These are phyloP conservation scores for Morelia viridis DNA, from an alignment of 2,797 vertebrate species.

Conservation along the genomic window DNA sequence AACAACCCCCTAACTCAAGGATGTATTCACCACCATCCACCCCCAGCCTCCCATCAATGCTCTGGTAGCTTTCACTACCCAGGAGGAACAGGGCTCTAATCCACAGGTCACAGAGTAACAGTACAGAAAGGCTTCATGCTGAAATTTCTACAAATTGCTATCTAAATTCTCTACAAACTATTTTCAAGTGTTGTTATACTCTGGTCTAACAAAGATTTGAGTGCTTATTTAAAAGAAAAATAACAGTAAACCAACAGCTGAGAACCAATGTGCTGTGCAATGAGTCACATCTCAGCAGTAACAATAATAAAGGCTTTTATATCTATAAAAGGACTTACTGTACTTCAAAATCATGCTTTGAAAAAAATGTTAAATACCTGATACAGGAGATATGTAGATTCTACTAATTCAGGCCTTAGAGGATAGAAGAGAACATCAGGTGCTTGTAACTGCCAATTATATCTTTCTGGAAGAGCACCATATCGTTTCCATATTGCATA, in stretches of 20 bases:
- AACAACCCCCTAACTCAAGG: background rate
- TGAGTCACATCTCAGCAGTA: background rate
- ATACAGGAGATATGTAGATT: slow-evolving; percentile 96
- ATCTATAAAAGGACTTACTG: background rate
- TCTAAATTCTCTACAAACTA: background rate
- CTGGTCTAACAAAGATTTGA: background rate
- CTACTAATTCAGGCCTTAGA: slow-evolving; percentile 92
- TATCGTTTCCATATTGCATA: slow-evolving; percentile 99
- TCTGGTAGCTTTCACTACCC: background rate
- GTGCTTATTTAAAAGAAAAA: background rate
- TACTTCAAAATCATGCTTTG: background rate
- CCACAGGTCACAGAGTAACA: background rate
- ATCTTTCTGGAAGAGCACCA: slow-evolving; percentile 93
- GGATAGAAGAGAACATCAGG: slow-evolving; percentile 97
- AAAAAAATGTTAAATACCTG: slow-evolving; percentile 77
- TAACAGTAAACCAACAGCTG: background rate
- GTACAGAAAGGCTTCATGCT: background rate
- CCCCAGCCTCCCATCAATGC: background rate
- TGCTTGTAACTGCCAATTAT: slow-evolving; percentile 97
- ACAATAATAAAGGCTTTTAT: background rate
- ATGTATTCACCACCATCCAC: background rate
- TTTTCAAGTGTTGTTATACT: background rate
- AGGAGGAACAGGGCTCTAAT: background rate
- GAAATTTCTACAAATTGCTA: background rate
- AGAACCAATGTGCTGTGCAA: background rate